These are phyloP conservation scores for Lasioglossum villosulum DNA, from an alignment of 2,888 invertebrate species.

Conservation along the genomic window DNA sequence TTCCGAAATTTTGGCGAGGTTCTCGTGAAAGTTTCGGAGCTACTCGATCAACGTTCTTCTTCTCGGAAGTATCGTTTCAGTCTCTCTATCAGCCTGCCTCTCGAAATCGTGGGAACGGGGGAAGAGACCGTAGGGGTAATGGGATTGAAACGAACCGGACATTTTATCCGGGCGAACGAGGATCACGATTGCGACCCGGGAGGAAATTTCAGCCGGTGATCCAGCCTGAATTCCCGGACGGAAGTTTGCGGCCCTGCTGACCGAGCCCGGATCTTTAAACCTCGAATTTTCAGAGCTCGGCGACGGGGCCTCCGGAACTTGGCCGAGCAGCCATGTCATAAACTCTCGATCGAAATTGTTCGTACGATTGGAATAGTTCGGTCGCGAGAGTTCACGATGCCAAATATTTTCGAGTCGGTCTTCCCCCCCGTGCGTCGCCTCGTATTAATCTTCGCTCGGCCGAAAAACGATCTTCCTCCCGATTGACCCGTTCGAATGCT, in stretches of 20 bases:
- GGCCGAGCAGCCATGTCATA: constrained; percentile 17
- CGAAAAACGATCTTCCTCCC: constrained; percentile 2
- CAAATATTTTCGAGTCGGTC: constrained; percentile 1
- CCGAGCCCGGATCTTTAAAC: constrained; percentile 48
- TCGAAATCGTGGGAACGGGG: not conserved
- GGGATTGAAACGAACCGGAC: constrained; percentile 23
- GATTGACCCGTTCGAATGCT: not conserved
- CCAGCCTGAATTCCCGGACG: constrained; percentile 46
- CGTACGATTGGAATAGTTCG: constrained; percentile 33
- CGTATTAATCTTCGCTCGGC: not conserved
- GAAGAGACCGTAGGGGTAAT: not conserved
- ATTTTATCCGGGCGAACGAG: constrained; percentile 30
- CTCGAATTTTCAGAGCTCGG: constrained; percentile 19
- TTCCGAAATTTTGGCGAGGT: too few species aligned
- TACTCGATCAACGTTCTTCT: too few species aligned
- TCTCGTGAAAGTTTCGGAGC: too few species aligned
- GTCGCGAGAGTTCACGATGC: constrained; percentile 8
- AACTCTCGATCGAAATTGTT: constrained; percentile 38
- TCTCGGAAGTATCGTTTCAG: too few species aligned
- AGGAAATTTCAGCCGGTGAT: constrained; percentile 42
- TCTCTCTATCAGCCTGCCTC: not conserved
- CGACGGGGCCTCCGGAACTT: not conserved
- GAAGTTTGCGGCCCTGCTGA: constrained; percentile 32
- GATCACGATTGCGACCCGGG: constrained; percentile 17
- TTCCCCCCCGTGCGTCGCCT: too few species aligned